Evolutionary conservation across 2,797 vertebrate species (phyloP), one percentile per base, ranked within the genome.

Genomic region (Chaenodraco wilsoni): DNA sequence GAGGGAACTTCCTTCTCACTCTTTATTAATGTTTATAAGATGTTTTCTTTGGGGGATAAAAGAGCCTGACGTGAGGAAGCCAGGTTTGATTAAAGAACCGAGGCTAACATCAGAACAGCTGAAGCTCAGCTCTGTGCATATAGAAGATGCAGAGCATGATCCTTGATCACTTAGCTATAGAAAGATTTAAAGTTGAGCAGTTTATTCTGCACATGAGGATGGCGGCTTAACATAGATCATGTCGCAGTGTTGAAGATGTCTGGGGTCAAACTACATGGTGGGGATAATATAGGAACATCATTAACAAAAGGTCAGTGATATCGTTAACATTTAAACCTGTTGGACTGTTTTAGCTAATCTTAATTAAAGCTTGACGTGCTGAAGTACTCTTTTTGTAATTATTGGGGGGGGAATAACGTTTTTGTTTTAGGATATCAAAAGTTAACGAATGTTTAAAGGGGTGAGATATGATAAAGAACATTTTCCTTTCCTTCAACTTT

Each of bases 11-110:
- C 16, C 52, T 75, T 65, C 44, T 73, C 51, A n/a, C 74, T 78
- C 73, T 76, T 87, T 74, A 82, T 87, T 81, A 87, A 62, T 16
- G 3, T 16, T 65, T 66, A 78, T 81, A 79, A 83, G 75, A 58
- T 4, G 5, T 31, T 66, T 61, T 83, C 71, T 73, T 81, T 52
- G 46, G 69, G 76, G 78, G 70, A 65, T 17, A 11, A 63, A 66
- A 70, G 41, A 71, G 48, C 44, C 66, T 40, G 77, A 83, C 55
- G 31, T 61, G 64, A 49, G 40, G 83, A 69, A 77, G 73, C 9
- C 27, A 62, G 70, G 75, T 75, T 72, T 81, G 70, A 87, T 81
- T 65, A 77, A 48, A 49, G 66, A 77, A 76, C 19, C 49, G 55
- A 69, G 58, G 43, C 1, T 5, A 61, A 84, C 84, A 82, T 74